Percentiles rank a stretch among this genome's conserved stretches.
Conservation (phyloP, 2,888 invertebrate genomes). For the Mimumesa dahlbomi region DNA sequence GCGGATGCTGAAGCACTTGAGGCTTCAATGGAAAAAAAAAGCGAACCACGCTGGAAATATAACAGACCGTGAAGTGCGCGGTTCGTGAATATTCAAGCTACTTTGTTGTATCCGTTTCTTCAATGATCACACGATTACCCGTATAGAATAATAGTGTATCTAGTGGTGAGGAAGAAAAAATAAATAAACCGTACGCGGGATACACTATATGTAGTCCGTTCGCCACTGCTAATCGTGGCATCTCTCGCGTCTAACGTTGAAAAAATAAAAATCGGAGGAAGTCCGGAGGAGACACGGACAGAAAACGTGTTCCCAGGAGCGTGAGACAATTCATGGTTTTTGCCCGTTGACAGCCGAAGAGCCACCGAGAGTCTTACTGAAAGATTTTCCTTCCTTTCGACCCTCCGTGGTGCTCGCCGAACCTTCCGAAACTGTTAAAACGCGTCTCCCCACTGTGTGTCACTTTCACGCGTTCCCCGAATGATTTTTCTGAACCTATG, state of each 20-base stretch:
- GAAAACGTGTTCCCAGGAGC: conserved; percentile 34
- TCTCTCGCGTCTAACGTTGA: conserved; percentile 14
- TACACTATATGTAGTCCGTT: too few relatives aligned
- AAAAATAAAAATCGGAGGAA: conserved; percentile 46
- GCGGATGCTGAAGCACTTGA: conserved; percentile 53
- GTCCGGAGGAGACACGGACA: conserved; percentile 12
- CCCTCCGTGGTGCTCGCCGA: neutral
- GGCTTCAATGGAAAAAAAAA: conserved; percentile 33
- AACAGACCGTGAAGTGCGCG: conserved; percentile 15
- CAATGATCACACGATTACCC: too few relatives aligned
- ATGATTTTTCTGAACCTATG: conserved; percentile 29
- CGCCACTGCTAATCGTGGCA: too few relatives aligned
- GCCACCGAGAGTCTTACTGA: conserved; percentile 31
- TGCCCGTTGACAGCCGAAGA: conserved; percentile 52
- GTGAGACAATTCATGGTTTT: conserved; percentile 65
- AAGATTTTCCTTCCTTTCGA: conserved; percentile 44
- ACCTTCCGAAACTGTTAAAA: neutral
- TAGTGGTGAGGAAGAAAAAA: too few relatives aligned
- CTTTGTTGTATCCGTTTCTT: too few relatives aligned
- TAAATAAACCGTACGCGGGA: too few relatives aligned
- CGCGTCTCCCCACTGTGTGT: neutral
- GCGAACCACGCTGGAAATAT: conserved; percentile 33
- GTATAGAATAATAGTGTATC: too few relatives aligned
- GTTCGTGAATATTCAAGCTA: neutral
- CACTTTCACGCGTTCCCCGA: conserved; percentile 25